Percentiles rank a stretch among this genome's conserved stretches.
Evolutionary conservation across 2,113 vertebrate genomes (phyloP).

Genomic region (Charina bottae): DNA sequence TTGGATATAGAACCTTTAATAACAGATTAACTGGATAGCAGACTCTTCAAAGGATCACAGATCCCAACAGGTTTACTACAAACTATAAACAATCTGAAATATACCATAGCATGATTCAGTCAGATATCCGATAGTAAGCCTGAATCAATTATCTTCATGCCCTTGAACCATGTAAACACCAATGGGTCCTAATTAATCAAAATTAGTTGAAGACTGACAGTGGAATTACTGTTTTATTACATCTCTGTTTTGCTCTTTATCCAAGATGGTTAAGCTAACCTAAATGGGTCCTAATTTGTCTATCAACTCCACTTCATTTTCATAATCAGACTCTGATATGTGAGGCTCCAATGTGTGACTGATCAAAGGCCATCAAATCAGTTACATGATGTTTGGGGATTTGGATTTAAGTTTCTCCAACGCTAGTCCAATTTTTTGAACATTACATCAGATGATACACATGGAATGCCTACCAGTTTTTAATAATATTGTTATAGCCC

Average conservation of each 20-base stretch:
- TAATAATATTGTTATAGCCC: not conserved
- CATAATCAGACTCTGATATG: not conserved
- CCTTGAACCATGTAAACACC: not conserved
- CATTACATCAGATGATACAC: not conserved
- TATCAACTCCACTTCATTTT: not conserved
- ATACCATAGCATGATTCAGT: not conserved
- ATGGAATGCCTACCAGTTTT: not conserved
- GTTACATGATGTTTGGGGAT: not conserved
- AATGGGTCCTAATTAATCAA: not conserved
- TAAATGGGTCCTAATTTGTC: not conserved
- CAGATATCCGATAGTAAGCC: not conserved
- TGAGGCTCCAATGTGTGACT: not conserved
- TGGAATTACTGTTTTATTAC: not conserved
- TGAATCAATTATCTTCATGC: not conserved
- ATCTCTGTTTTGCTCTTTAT: not conserved
- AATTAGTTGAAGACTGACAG: not conserved
- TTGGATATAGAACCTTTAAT: not conserved
- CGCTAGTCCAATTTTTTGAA: not conserved
- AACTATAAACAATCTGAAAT: not conserved
- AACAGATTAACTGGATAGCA: slow-evolving; percentile 50
- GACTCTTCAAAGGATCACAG: slow-evolving; percentile 46
- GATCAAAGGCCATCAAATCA: not conserved
- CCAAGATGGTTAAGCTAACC: not conserved
- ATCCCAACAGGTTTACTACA: slow-evolving; percentile 7
- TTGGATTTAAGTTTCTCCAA: not conserved